Conservation (phyloP, 37 sponge, comb jelly and placozoan species). For the Spongilla lacustris region DNA sequence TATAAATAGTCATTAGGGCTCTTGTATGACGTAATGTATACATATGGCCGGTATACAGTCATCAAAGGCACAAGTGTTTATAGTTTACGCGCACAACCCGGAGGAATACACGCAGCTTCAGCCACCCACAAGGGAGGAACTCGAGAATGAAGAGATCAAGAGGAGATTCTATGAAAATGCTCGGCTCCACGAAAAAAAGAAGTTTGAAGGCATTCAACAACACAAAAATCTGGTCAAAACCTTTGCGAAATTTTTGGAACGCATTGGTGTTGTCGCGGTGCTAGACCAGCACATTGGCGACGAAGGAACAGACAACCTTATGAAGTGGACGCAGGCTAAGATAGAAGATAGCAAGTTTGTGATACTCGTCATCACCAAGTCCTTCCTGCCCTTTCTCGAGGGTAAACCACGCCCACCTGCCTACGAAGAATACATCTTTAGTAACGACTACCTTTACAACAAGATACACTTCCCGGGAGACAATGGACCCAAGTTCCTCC, state of each 20-base stretch:
- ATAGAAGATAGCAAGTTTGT: slow-evolving; percentile 51
- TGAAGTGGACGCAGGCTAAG: slow-evolving; percentile 42
- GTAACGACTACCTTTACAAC: slow-evolving; percentile 26
- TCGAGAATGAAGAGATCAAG: background rate
- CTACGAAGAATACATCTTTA: slow-evolving; percentile 29
- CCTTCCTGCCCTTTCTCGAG: slow-evolving; percentile 57
- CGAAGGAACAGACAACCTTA: background rate
- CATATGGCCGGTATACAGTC: no score
- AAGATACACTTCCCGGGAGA: slow-evolving; percentile 4
- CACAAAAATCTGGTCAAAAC: slow-evolving; percentile 12
- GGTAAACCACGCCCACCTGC: slow-evolving; percentile 9
- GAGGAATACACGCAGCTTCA: slow-evolving; percentile 8
- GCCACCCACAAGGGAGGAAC: slow-evolving; percentile 12
- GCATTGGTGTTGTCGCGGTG: slow-evolving; percentile 20
- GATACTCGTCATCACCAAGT: slow-evolving; percentile 53
- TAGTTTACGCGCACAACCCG: slow-evolving; percentile 53
- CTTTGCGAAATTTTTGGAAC: slow-evolving; percentile 24
- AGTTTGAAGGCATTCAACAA: background rate
- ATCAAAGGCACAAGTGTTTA: slow-evolving; percentile 39
- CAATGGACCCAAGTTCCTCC: slow-evolving; percentile 2
- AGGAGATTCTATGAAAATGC: background rate
- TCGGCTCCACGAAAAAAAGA: background rate
- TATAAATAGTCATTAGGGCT: no score
- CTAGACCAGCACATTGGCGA: slow-evolving; percentile 30
- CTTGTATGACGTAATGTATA: no score